These are phyloP conservation scores for Hymenopus coronatus DNA, from an alignment of 2,888 invertebrate genomes.

Conservation along the genomic window DNA sequence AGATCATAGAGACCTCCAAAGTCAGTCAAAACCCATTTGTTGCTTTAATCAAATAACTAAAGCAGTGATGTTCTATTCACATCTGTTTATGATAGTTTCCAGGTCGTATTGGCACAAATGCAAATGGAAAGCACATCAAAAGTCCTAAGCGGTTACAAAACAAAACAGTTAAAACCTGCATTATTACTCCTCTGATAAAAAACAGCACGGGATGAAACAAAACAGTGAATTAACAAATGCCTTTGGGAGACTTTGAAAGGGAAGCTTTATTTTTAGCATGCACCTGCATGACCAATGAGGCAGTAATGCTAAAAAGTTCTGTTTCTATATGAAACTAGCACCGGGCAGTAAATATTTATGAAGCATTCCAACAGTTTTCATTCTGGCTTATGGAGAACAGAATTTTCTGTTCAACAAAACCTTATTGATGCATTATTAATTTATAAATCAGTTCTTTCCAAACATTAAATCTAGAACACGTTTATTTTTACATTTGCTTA, in stretches of 20 bases:
- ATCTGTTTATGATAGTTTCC: not conserved
- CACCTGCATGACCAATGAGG: not conserved
- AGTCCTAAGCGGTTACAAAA: not conserved
- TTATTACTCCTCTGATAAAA: not conserved
- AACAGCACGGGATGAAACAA: not conserved
- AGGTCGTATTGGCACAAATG: not conserved
- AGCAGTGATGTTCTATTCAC: not conserved
- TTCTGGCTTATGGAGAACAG: too few species aligned
- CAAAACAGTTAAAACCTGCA: not conserved
- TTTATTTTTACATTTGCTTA: too few species aligned
- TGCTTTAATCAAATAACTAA: not conserved
- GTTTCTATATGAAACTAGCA: not conserved
- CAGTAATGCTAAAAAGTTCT: not conserved
- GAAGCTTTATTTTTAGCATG: not conserved
- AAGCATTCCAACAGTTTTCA: not conserved
- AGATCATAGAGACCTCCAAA: too few species aligned
- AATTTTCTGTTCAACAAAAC: not conserved
- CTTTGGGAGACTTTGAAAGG: not conserved
- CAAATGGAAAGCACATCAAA: not conserved
- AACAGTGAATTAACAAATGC: not conserved
- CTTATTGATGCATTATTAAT: too few species aligned
- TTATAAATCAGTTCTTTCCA: too few species aligned
- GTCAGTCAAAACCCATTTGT: not conserved
- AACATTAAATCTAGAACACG: too few species aligned
- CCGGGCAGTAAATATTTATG: not conserved